Conservation (phyloP, 2,797 vertebrate genomes). For the Microctenopoma lineatum region DNA sequence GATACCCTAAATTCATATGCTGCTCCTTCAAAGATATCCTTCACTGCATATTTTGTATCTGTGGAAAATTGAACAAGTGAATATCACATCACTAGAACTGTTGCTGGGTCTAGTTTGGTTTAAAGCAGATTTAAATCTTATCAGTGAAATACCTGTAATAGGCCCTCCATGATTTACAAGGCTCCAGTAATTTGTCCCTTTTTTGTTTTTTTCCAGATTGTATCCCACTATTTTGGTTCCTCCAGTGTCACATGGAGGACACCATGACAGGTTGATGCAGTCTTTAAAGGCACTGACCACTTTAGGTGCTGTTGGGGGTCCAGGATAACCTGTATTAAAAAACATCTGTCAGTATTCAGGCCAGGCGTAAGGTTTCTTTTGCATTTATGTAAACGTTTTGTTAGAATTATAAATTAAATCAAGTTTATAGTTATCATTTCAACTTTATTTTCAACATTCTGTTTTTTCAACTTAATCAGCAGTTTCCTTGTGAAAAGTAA, state of each 20-base stretch:
- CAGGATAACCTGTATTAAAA: constrained; percentile 82
- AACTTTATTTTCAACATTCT: no score
- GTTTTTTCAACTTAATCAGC: no score
- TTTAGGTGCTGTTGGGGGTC: constrained; percentile 85
- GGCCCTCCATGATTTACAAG: constrained; percentile 83
- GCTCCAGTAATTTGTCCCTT: constrained; percentile 87
- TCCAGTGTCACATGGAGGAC: constrained; percentile 82
- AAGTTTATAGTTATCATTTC: no score
- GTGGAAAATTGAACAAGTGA: not conserved
- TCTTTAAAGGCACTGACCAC: constrained; percentile 84
- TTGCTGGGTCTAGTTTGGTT: not conserved
- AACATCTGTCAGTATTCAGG: not conserved
- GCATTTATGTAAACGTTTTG: no score
- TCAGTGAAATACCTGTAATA: constrained; percentile 46
- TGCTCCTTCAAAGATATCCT: constrained; percentile 84
- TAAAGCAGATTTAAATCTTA: not conserved
- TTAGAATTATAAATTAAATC: no score
- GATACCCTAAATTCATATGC: constrained; percentile 91
- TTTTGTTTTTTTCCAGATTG: constrained; percentile 90
- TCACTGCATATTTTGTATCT: constrained; percentile 84
- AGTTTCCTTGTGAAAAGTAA: no score
- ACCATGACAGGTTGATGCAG: constrained; percentile 86
- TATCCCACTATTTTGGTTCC: constrained; percentile 87
- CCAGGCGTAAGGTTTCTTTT: no score
- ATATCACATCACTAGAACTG: not conserved